Conservation (phyloP, 2,888 invertebrate genomes). For the Melanargia galathea region DNA sequence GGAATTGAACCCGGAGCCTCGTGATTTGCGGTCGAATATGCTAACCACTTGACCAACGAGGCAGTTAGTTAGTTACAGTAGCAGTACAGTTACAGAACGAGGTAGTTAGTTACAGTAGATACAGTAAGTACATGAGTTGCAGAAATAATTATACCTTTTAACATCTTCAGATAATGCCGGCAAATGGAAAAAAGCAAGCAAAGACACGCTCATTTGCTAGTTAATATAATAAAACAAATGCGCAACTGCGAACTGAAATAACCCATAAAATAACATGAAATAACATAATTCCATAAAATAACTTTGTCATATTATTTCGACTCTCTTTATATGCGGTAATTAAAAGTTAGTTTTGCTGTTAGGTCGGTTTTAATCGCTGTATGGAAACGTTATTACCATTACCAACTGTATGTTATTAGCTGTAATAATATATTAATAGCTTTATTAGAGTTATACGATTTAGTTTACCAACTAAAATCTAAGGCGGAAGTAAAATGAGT, state of each 20-base stretch:
- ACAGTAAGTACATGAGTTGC: too few species aligned
- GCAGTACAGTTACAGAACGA: too few species aligned
- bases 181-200: not conserved
- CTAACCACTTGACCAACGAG: too few species aligned
- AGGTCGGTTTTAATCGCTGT: slow-evolving; percentile 14
- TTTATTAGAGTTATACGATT: slow-evolving; percentile 7
- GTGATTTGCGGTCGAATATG: too few species aligned
- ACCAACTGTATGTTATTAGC: slow-evolving; percentile 13
- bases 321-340: slow-evolving; percentile 20
- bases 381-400: slow-evolving; percentile 16
- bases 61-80: too few species aligned
- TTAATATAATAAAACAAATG: slow-evolving; percentile 14
- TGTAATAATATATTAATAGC: slow-evolving; percentile 12
- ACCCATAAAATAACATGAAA: slow-evolving; percentile 26
- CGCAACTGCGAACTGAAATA: slow-evolving; percentile 23
- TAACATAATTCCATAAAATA: slow-evolving; percentile 25
- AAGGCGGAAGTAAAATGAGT: not conserved
- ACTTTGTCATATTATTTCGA: slow-evolving; percentile 24
- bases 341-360: slow-evolving; percentile 17
- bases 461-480: not conserved
- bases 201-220: not conserved
- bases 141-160: too few species aligned
- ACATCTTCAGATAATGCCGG: not conserved
- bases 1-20: too few species aligned
- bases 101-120: too few species aligned